phyloP scores from a whole-genome alignment of 2,888 invertebrate species.

The Fragum whitleyi region DNA sequence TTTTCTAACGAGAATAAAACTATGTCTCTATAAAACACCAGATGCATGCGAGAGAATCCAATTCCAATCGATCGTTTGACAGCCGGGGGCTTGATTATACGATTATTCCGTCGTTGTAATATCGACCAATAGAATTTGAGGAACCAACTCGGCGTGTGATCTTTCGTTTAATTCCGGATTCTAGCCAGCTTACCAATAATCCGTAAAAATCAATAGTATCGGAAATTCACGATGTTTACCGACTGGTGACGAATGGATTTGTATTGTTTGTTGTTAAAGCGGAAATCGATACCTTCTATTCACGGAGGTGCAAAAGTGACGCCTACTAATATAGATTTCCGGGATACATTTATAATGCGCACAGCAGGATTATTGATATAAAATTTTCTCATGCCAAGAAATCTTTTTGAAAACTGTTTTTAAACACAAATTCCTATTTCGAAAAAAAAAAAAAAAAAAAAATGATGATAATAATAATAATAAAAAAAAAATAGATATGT shows the following conservation, averaged over 20 bases:
- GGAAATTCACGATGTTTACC: background rate
- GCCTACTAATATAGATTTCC: constrained; percentile 4
- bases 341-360: constrained; percentile 2
- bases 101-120: background rate
- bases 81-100: constrained; percentile 11
- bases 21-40: constrained; percentile 25
- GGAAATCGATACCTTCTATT: constrained; percentile 19
- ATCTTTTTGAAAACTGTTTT: no score
- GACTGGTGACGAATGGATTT: background rate
- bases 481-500: no score
- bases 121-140: constrained; percentile 11
- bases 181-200: background rate
- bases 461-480: no score
- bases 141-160: background rate
- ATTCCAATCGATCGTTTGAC: constrained; percentile 8
- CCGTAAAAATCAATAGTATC: constrained; percentile 3
- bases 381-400: background rate
- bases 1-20: background rate
- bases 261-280: background rate
- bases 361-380: constrained; percentile 2
- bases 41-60: constrained; percentile 35
- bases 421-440: no score
- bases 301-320: constrained; percentile 7
- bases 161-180: background rate
- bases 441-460: no score